These are phyloP conservation scores for Ctenomys sociabilis DNA, from an alignment of 2,113 vertebrate species.

Conservation along the genomic window DNA sequence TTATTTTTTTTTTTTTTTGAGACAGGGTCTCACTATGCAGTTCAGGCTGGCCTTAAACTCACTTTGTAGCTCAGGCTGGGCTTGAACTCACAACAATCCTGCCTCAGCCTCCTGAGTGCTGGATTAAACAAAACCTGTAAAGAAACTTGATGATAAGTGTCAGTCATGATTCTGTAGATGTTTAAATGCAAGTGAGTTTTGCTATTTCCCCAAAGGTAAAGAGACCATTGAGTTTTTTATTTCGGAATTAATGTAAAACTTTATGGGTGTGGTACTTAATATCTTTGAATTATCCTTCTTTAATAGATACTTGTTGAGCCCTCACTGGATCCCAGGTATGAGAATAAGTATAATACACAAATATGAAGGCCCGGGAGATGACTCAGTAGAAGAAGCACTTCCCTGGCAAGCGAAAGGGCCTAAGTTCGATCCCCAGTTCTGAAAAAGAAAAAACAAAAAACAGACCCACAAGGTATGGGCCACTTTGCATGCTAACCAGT, in stretches of 20 bases:
- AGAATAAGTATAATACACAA: background rate
- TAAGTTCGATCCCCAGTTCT: too few species aligned
- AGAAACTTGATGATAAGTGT: background rate
- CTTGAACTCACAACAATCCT: too few species aligned
- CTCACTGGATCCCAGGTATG: background rate
- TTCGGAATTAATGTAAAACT: background rate
- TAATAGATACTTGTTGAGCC: background rate
- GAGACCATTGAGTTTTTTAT: background rate
- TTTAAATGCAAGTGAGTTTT: conserved; percentile 31
- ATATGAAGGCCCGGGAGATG: too few species aligned
- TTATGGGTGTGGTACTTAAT: background rate
- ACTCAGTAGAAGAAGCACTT: too few species aligned
- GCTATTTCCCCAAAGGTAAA: background rate
- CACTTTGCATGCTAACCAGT: background rate
- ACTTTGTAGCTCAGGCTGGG: too few species aligned
- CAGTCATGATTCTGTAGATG: background rate
- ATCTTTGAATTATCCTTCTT: background rate
- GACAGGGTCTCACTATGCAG: too few species aligned
- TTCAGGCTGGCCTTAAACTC: too few species aligned
- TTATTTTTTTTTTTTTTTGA: too few species aligned
- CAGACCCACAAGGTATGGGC: background rate
- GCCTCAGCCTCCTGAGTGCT: too few species aligned
- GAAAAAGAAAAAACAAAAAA: too few species aligned
- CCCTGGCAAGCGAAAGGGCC: too few species aligned
- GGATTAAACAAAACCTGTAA: background rate